These are phyloP conservation scores for Adela reaumurella DNA, from an alignment of 2,888 invertebrate species.

Conservation along the genomic window DNA sequence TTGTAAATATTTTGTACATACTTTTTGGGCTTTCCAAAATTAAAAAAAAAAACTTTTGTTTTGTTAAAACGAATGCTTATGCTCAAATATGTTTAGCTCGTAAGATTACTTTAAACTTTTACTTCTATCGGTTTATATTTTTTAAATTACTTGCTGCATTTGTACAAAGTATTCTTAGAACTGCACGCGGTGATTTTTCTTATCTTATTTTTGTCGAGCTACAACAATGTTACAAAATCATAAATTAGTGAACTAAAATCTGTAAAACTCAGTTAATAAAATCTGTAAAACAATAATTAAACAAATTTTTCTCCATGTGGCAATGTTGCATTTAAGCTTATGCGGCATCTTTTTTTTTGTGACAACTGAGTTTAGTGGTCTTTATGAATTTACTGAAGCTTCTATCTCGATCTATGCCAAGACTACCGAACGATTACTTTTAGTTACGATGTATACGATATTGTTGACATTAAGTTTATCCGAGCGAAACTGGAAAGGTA, in stretches of 20 bases:
- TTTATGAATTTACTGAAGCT: neutral
- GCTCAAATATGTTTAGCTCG: slow-evolving; percentile 42
- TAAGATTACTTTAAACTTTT: neutral
- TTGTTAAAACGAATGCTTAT: slow-evolving; percentile 40
- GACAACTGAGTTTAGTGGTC: too few relatives aligned
- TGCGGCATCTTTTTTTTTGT: too few relatives aligned
- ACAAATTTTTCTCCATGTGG: too few relatives aligned
- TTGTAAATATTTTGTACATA: slow-evolving; percentile 55
- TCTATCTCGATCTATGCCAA: neutral
- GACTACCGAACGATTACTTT: neutral
- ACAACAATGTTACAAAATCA: neutral
- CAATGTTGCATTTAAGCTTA: too few relatives aligned
- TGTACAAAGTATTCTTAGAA: neutral
- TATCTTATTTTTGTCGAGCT: too few relatives aligned
- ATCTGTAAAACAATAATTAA: too few relatives aligned
- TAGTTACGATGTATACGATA: slow-evolving; percentile 1
- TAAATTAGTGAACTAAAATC: too few relatives aligned
- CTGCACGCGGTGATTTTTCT: too few relatives aligned
- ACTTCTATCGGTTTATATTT: neutral
- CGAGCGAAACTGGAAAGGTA: slow-evolving; percentile 9
- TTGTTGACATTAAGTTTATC: slow-evolving; percentile 1
- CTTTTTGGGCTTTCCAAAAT: slow-evolving; percentile 33
- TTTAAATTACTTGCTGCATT: neutral
- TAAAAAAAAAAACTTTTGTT: slow-evolving; percentile 27
- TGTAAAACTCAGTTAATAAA: too few relatives aligned